A percentile compares a stretch with the other conserved stretches of the same genome.
These are phyloP conservation scores for Lepidurus apus DNA, from an alignment of 1,140 invertebrate genomes.

Conservation along the genomic window DNA sequence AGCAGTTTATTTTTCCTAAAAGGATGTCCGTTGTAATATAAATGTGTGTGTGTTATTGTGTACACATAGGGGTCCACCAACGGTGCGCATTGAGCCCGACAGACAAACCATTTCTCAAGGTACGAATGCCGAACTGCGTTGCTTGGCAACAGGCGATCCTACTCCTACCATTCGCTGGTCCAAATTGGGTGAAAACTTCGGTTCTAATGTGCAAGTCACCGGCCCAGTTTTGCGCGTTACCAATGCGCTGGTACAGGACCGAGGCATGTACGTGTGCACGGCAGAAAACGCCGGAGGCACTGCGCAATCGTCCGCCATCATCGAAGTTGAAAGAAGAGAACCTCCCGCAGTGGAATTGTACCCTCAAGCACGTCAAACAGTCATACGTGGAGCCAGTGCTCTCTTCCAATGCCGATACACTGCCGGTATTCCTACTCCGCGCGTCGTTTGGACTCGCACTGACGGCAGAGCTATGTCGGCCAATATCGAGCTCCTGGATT, in stretches of 20 bases:
- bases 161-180: conserved; percentile 69
- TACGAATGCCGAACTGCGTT: conserved; percentile 65
- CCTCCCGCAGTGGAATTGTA: conserved; percentile 69
- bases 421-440: conserved; percentile 69
- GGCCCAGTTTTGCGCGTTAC: conserved; percentile 64
- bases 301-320: conserved; percentile 60
- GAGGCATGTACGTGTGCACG: conserved; percentile 65
- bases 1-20: not conserved
- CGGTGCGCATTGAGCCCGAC: conserved; percentile 58
- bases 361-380: conserved; percentile 58
- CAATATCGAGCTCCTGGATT: conserved; percentile 57
- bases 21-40: conserved; percentile 14
- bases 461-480: conserved; percentile 60
- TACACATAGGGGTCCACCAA: conserved; percentile 45
- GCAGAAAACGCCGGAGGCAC: conserved; percentile 53
- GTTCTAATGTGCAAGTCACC: conserved; percentile 55
- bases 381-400: conserved; percentile 58
- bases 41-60: not conserved
- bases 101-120: conserved; percentile 71
- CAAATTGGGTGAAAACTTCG: conserved; percentile 62
- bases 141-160: conserved; percentile 62
- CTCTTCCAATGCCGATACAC: conserved; percentile 70
- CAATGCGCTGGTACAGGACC: conserved; percentile 63
- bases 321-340: conserved; percentile 82
- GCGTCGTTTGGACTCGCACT: conserved; percentile 65